Base-by-base conservation (phyloP, 2,113 vertebrate genomes). In the Prunella fulvescens region DNA sequence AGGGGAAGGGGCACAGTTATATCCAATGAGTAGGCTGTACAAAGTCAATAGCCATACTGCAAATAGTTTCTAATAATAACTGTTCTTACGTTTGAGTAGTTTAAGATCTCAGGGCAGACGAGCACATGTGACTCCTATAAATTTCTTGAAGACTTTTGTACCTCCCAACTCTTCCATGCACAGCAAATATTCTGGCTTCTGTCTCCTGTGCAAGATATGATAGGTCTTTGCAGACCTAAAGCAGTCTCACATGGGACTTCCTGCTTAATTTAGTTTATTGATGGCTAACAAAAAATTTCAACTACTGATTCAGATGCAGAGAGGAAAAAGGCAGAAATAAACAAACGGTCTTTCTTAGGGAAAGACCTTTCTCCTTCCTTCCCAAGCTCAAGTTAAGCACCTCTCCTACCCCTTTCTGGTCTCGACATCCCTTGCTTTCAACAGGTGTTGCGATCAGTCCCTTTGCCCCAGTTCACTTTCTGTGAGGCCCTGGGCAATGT, bases 391-490 rank as follows among this genome's bases (percentile, higher is more conserved):
- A 35, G 20, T 33, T 74, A 62, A 65, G 35, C 6, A 65, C 11
- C 5, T 44, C 16, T 76, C 10, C 18, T 48, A 37, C 12, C 7
- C 10, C 1, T 10, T 81, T 56, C 35, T 28, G 26, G 19, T n/a
- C 35, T 76, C 3, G 6, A 23, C 4, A 62, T 42, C 57, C 35
- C 13, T 77, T 88, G 19, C 23, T 74, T 86, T 51, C 53, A 58
- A 3, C 1, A 42, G 26, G 3, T 42, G 13, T 40, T 54, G 22
- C 0, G 0, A 39, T 79, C 44, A 39, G 3, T 24, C 20, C 4
- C 5, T 86, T 31, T 51, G 22, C 12, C 26, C 6, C 17, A 62
- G 0, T 48, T 40, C 42, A n/a, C n/a, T 35, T 90, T 60, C 60
- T 74, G 16, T 28, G 35, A 88, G 35, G 39, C 25, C 39, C 45